A percentile compares a stretch with the other conserved stretches of the same genome.
Evolutionary conservation across 2,888 invertebrate genomes (phyloP).

Genomic region (Zygaena filipendulae): DNA sequence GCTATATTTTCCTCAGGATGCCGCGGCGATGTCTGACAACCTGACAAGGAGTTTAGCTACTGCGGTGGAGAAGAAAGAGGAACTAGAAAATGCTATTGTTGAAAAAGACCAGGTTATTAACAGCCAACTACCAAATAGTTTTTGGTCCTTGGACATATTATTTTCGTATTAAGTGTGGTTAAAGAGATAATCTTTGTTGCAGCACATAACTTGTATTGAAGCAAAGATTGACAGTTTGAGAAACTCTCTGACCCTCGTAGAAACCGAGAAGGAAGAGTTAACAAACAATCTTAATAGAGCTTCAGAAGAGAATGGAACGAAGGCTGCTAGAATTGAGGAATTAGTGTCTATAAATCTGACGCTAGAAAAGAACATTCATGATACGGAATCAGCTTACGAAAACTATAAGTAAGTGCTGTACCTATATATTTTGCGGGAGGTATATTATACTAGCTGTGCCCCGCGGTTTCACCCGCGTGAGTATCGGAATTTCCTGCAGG

Average conservation of each 20-base stretch:
- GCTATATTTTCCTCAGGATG: no score
- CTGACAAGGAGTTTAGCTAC: no score
- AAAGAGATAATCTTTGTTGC: no score
- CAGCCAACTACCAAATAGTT: not conserved
- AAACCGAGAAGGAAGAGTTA: slow-evolving; percentile 16
- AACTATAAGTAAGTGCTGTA: slow-evolving; percentile 16
- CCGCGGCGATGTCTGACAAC: no score
- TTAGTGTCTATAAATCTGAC: slow-evolving; percentile 8
- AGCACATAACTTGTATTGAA: no score
- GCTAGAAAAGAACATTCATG: slow-evolving; percentile 14
- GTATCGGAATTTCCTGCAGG: no score
- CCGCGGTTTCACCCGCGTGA: no score
- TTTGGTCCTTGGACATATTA: not conserved
- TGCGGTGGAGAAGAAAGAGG: slow-evolving; percentile 15
- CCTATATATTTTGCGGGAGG: no score
- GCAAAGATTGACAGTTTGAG: no score
- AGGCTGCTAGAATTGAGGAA: slow-evolving; percentile 14
- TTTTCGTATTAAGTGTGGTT: no score
- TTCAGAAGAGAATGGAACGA: slow-evolving; percentile 12
- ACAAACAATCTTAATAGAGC: slow-evolving; percentile 11
- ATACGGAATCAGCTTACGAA: slow-evolving; percentile 15
- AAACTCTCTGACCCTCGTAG: no score
- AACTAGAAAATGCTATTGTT: slow-evolving; percentile 12
- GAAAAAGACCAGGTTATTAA: slow-evolving; percentile 20
- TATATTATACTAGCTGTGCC: no score